Conservation (phyloP, 1,140 invertebrate genomes). For the Caerostris extrusa region DNA sequence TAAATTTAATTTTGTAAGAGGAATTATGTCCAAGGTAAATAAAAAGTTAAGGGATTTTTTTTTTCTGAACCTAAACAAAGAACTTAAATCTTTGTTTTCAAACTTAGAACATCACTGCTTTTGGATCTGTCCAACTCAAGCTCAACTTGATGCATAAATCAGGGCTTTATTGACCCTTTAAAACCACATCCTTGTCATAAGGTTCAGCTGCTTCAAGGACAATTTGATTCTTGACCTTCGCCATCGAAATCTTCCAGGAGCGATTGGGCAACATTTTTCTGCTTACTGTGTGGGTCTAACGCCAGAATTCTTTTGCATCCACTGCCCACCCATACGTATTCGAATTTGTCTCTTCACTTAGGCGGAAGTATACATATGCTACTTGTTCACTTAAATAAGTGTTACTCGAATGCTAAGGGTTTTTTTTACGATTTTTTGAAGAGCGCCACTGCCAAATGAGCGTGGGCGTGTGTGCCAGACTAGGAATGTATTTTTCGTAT, state of each 20-base stretch:
- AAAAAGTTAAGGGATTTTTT: no score
- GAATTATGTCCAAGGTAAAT: no score
- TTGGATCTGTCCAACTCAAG: neutral
- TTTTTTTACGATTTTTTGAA: conserved; percentile 25
- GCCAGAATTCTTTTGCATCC: neutral
- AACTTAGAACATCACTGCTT: no score
- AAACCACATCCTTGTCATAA: conserved; percentile 32
- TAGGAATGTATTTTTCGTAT: conserved; percentile 21
- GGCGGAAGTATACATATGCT: conserved; percentile 1
- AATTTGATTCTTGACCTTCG: neutral
- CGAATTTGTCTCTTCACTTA: conserved; percentile 10
- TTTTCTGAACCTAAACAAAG: no score
- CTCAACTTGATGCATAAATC: neutral
- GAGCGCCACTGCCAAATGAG: neutral
- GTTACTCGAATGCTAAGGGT: conserved; percentile 23
- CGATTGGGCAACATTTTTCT: neutral
- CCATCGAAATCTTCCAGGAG: neutral
- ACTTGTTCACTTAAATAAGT: conserved; percentile 35
- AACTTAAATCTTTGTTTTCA: no score
- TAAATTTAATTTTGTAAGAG: no score
- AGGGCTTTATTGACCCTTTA: neutral
- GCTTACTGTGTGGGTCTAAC: conserved; percentile 11
- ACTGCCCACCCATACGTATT: neutral
- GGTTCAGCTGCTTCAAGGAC: neutral
- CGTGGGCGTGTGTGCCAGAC: conserved; percentile 27